Evolutionary conservation across 2,888 invertebrate species (phyloP), one percentile per base, ranked within the genome.

Genomic region (Cepaea hortensis): DNA sequence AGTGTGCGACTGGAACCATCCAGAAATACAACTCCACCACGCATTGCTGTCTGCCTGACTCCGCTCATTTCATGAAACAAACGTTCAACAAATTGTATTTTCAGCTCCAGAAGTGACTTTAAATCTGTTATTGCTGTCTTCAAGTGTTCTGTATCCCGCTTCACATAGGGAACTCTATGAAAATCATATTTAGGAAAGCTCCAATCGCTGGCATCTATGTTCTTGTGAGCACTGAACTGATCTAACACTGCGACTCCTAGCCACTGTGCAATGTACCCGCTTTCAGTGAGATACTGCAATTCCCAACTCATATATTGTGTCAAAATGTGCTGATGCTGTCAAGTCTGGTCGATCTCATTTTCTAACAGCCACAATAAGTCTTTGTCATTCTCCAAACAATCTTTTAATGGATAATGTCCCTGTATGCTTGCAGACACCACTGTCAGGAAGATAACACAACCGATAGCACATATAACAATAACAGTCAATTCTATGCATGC

Each of bases 61-160:
- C 76, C 76, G 20, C 13, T 15, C 50, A 76, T 76, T 50, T 76
- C 76, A 50, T 48, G 20, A 76, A 76, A 76, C 50, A 76, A 50
- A 4, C 50, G 50, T 50, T 48, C 5, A 50, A 76, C 76, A 76
- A 76, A 48, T 5, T 9, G 2, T 5, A 76, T 76, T 76, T 76
- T 76, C 7, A 2, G 11, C 7, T 5, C 50, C 15, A 76, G 48
- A 4, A 7, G 6, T 7, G 18, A 4, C 20, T 3, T 15, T 20
- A 50, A 1, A 50, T 18, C 48, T 76, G 7, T 1, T 2, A 50
- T 3, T 1, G 18, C 18, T 20, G 18, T 4, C 7, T 50, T 20
- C 3, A 4, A 50, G 18, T 7, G 3, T 0, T 18, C 18, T 18
- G 15, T 15, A 18, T 48, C 46, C 3, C 18, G 3, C 4, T 6